Conservation (phyloP, 1,140 invertebrate species). For the Zophobas atratus region DNA sequence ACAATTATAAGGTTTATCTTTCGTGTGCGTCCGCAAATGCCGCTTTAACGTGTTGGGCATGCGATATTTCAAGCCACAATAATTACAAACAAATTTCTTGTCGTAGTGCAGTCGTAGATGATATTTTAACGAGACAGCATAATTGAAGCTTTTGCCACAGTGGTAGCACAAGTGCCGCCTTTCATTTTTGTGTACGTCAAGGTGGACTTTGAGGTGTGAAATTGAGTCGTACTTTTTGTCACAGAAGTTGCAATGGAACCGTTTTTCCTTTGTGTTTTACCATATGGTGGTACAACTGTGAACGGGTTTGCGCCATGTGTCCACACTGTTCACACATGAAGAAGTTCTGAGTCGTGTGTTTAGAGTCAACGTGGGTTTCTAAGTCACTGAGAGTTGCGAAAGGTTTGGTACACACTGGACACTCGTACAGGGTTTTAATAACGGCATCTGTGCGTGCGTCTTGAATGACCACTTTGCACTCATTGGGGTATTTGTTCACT, state of each 20-base stretch:
- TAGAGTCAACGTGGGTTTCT: background rate
- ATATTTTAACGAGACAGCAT: slow-evolving; percentile 46
- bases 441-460: background rate
- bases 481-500: background rate
- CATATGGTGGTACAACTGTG: slow-evolving; percentile 13
- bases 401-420: slow-evolving; percentile 11
- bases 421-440: background rate
- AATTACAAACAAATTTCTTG: slow-evolving; percentile 59
- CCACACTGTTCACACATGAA: slow-evolving; percentile 5
- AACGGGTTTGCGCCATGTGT: background rate
- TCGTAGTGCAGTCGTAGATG: slow-evolving; percentile 56
- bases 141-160: slow-evolving; percentile 78
- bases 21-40: slow-evolving; percentile 70
- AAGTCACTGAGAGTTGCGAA: background rate
- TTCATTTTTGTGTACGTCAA: slow-evolving; percentile 84
- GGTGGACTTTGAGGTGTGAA: slow-evolving; percentile 69
- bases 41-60: slow-evolving; percentile 51
- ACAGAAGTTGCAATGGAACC: slow-evolving; percentile 46
- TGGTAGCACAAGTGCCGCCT: slow-evolving; percentile 78
- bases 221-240: slow-evolving; percentile 48
- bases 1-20: slow-evolving; percentile 73
- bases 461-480: slow-evolving; percentile 1
- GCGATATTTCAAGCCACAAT: slow-evolving; percentile 58
- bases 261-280: slow-evolving; percentile 4
- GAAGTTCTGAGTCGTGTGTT: background rate